Evolutionary conservation across 2,797 vertebrate genomes (phyloP), one percentile per base, ranked within the genome.

Genomic region (Microhierax caerulescens): DNA sequence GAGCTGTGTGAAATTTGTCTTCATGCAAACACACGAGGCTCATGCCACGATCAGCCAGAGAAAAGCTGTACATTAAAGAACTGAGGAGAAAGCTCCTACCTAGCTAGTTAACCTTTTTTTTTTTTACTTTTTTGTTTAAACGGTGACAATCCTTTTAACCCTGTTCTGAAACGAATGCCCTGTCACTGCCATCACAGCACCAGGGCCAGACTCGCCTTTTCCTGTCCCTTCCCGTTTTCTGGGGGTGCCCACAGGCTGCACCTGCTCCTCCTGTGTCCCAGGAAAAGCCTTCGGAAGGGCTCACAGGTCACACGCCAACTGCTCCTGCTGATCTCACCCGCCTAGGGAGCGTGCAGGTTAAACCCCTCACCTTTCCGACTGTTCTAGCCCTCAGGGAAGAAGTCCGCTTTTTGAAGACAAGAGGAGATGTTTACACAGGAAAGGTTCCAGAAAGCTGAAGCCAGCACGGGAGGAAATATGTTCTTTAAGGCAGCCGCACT

Each of bases 361-460:
- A 88, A 63, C 43, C 27, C 41, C n/a, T 83, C 74, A 59, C 77
- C 27, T 85, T 69, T 93, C 78, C 83, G 73, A 59, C 72, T 60
- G 54, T 90, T 96, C 22, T 69, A 98, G 94, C 64, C 60, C 91
- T 6, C 96, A 95, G 79, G 94, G 84, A 64, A 94, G 90, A 80
- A 90, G 60, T 50, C 91, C 43, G 39, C 51, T 19, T 13, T 57
- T 36, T 2, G 97, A 97, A 51, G 97, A 97, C 17, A 85, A 94
- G 51, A 93, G 78, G 45, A 93, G 78, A 84, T 80, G 85, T 39
- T 37, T 69, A 53, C 79, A 51, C 63, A 73, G 91, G 95, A 91
- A 67, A 36, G 92, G 93, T 25, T 84, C 72, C 53, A 85, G 80
- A 82, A 88, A 95, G 74, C 48, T 75, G 72, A 95, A 93, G 76